These are phyloP conservation scores for Cerceris ruficornis DNA, from an alignment of 2,888 invertebrate species.

Conservation along the genomic window DNA sequence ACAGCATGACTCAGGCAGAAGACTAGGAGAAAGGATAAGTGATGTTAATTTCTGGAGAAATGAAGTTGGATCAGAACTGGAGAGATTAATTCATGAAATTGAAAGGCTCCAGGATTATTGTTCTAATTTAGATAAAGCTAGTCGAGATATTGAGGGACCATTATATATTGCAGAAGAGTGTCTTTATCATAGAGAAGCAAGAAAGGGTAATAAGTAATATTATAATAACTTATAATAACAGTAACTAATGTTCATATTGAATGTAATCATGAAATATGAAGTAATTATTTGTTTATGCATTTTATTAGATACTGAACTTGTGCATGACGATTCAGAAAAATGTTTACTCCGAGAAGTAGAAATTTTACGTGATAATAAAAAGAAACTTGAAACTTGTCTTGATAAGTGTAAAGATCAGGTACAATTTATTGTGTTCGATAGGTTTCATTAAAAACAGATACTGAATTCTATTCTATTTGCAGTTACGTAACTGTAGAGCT, in stretches of 20 bases:
- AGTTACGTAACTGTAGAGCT: conserved; percentile 89
- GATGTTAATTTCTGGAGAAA: conserved; percentile 97
- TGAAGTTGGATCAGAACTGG: conserved; percentile 91
- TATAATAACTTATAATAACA: too few relatives aligned
- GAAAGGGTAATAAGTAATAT: conserved; percentile 84
- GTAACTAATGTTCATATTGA: too few relatives aligned
- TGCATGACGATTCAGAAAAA: conserved; percentile 95
- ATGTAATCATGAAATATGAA: too few relatives aligned
- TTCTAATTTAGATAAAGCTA: conserved; percentile 87
- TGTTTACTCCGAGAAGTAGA: conserved; percentile 93
- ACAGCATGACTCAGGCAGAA: conserved; percentile 92
- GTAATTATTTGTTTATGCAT: conserved; percentile 9
- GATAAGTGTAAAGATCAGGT: conserved; percentile 86
- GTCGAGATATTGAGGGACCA: conserved; percentile 93
- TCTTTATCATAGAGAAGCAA: conserved; percentile 94
- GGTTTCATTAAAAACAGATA: background rate
- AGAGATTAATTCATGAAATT: conserved; percentile 92
- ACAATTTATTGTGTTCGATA: conserved; percentile 52
- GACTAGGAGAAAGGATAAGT: conserved; percentile 94
- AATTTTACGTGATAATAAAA: conserved; percentile 90
- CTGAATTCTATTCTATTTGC: conserved; percentile 7
- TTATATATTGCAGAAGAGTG: conserved; percentile 97
- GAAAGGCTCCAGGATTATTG: conserved; percentile 87
- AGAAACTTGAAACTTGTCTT: conserved; percentile 88
- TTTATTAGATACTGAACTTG: conserved; percentile 90